These are phyloP conservation scores for Hirtodrosophila duncani DNA, from an alignment of 2,888 invertebrate genomes.

Conservation along the genomic window DNA sequence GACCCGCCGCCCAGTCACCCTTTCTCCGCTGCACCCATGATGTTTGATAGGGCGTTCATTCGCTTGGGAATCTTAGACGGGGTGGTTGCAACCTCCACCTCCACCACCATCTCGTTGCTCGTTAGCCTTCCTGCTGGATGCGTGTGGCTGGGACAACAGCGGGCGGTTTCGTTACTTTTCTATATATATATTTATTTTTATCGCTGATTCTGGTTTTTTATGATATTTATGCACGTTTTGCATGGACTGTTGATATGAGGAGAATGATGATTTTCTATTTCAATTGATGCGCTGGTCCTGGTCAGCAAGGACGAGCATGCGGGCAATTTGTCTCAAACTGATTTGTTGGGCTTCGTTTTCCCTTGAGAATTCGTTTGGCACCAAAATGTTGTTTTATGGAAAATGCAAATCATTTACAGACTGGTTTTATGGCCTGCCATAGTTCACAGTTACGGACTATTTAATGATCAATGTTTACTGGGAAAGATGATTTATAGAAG, in stretches of 20 bases:
- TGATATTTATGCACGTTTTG: slow-evolving; percentile 42
- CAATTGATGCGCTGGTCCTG: slow-evolving; percentile 15
- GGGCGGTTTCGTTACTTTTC: slow-evolving; percentile 16
- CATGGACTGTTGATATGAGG: slow-evolving; percentile 37
- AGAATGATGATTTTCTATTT: slow-evolving; percentile 26
- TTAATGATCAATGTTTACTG: no score
- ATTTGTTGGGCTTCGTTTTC: slow-evolving; percentile 3
- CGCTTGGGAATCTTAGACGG: slow-evolving; percentile 10
- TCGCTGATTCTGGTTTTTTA: slow-evolving; percentile 7
- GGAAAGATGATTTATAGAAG: no score
- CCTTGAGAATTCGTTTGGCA: slow-evolving; percentile 36
- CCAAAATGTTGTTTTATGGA: neutral
- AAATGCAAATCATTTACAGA: slow-evolving; percentile 58
- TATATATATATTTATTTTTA: no score
- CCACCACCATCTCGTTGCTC: slow-evolving; percentile 2
- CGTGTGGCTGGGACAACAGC: slow-evolving; percentile 25
- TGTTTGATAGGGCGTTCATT: slow-evolving; percentile 53
- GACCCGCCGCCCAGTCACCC: slow-evolving; percentile 44
- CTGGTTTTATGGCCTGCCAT: slow-evolving; percentile 36
- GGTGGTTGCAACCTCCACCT: slow-evolving; percentile 14
- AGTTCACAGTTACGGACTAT: no score
- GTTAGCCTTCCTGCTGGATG: neutral
- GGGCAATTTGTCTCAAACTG: slow-evolving; percentile 33
- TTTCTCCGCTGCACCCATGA: slow-evolving; percentile 15
- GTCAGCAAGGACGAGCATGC: neutral